phyloP scores from a whole-genome alignment of 2,113 vertebrate genomes.

The Cryptoleucopteryx plumbea region DNA sequence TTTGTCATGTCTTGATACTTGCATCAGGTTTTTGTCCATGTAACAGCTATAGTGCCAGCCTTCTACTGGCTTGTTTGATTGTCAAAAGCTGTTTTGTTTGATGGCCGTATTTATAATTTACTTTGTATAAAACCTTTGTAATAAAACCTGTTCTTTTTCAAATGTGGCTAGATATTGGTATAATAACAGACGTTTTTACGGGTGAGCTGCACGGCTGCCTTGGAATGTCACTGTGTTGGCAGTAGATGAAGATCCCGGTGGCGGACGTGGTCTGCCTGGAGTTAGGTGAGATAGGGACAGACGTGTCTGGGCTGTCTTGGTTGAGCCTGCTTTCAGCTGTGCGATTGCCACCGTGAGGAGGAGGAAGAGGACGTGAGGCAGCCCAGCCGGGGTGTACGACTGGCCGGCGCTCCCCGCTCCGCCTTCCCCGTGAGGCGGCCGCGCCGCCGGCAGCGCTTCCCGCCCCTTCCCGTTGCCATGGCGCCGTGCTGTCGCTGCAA shows the following conservation, averaged over 20 bases:
- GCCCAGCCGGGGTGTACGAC: too few relatives aligned
- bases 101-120: neutral
- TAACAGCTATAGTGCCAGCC: neutral
- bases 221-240: neutral
- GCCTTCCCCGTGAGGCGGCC: neutral
- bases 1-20: neutral
- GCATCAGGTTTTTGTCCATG: neutral
- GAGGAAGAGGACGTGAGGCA: too few relatives aligned
- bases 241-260: neutral
- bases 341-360: too few relatives aligned
- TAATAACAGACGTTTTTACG: neutral
- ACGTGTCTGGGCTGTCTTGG: fast-evolving
- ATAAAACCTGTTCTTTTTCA: neutral
- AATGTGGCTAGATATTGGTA: neutral
- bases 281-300: neutral
- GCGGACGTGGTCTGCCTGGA: too few relatives aligned
- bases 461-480: too few relatives aligned
- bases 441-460: too few relatives aligned
- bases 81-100: neutral
- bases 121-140: neutral
- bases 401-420: too few relatives aligned
- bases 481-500: too few relatives aligned
- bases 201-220: fast-evolving
- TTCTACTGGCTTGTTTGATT: neutral
- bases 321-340: neutral